A percentile compares a stretch with the other conserved stretches of the same genome.
These are phyloP conservation scores for Zaprionus taronus DNA, from an alignment of 1,140 invertebrate genomes.

Conservation along the genomic window DNA sequence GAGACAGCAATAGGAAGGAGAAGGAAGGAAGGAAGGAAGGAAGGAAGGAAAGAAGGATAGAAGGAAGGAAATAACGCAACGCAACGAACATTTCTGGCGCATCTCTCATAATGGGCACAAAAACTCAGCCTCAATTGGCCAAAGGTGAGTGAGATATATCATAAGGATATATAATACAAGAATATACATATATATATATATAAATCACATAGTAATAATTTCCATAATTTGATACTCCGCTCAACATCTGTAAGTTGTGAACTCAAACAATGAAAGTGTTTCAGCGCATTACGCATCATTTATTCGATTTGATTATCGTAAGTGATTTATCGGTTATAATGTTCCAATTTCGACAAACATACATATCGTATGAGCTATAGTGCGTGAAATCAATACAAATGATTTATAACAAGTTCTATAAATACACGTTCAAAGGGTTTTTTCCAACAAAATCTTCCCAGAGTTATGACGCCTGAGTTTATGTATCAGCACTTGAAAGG, in stretches of 20 bases:
- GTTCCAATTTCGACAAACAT: neutral
- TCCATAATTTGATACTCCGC: neutral
- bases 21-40: neutral
- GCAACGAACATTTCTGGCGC: constrained; percentile 11
- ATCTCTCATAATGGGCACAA: constrained; percentile 75
- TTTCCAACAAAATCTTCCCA: no score
- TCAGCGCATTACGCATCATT: neutral
- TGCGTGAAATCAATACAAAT: no score
- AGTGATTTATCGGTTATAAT: neutral
- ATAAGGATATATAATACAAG: neutral
- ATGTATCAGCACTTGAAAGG: no score
- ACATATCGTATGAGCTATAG: no score
- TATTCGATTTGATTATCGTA: neutral
- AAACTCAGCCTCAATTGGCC: constrained; percentile 72
- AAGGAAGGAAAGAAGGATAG: neutral
- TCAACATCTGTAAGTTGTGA: neutral
- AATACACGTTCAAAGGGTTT: neutral
- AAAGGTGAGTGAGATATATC: constrained; percentile 56
- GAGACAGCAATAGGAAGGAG: neutral
- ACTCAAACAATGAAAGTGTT: neutral
- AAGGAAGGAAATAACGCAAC: neutral
- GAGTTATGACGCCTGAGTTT: no score
- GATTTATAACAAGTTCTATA: neutral
- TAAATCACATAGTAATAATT: neutral
- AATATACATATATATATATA: neutral